These are phyloP conservation scores for Metacarcinus magister DNA, from an alignment of 2,888 invertebrate species.

Conservation along the genomic window DNA sequence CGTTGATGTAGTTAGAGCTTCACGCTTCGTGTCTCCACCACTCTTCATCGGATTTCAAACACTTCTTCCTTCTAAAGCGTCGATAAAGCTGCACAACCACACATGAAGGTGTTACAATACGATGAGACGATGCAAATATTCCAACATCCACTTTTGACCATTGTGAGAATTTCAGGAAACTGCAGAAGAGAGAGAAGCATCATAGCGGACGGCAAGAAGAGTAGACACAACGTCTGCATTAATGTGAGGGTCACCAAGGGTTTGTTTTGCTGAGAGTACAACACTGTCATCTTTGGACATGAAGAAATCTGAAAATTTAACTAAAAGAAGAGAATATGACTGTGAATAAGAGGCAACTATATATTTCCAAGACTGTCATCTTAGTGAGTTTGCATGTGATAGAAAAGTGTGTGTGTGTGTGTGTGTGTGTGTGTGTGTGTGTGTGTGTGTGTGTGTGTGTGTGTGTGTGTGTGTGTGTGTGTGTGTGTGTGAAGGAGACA, in stretches of 20 bases:
- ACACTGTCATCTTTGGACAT: neutral
- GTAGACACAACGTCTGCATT: neutral
- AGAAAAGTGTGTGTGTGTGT: neutral
- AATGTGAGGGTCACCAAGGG: neutral
- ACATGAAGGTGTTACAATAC: neutral
- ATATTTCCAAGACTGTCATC: neutral
- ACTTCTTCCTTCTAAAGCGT: neutral
- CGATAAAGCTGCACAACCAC: neutral
- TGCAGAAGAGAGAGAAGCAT: neutral
- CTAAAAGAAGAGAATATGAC: neutral
- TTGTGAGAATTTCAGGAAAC: neutral
- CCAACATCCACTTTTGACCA: neutral
- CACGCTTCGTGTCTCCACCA: neutral
- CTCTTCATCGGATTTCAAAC: too few species aligned
- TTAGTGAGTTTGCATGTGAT: neutral
- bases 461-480: too few species aligned
- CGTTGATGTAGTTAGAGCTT: neutral
- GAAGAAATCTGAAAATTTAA: neutral
- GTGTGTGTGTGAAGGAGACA: too few species aligned
- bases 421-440: too few species aligned
- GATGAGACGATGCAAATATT: neutral
- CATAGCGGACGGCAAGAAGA: neutral
- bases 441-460: too few species aligned
- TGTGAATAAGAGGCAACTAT: too few species aligned
- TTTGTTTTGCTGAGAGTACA: neutral